These are phyloP conservation scores for Stigmatopora argus DNA, from an alignment of 2,113 vertebrate species.

Conservation along the genomic window DNA sequence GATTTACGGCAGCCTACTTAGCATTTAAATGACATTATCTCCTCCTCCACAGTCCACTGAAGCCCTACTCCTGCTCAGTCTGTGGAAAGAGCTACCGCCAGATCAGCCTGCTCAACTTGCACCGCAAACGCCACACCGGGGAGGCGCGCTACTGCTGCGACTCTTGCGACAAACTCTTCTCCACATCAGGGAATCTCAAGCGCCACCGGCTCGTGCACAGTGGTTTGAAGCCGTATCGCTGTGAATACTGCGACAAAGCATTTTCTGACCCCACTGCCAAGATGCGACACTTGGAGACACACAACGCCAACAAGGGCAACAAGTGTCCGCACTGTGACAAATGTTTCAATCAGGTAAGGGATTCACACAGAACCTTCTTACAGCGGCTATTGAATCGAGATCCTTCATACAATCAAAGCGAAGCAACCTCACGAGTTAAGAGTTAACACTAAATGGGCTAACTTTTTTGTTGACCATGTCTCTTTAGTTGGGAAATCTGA, in stretches of 20 bases:
- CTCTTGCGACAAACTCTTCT: constrained; percentile 91
- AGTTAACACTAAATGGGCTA: background rate
- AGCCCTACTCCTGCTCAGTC: constrained; percentile 87
- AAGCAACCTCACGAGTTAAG: too few relatives aligned
- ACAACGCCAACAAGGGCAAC: constrained; percentile 93
- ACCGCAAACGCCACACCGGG: constrained; percentile 94
- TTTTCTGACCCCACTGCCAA: constrained; percentile 98
- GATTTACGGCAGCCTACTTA: background rate
- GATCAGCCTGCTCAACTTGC: constrained; percentile 93
- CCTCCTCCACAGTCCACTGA: constrained; percentile 76
- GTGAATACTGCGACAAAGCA: constrained; percentile 88
- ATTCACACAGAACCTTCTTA: background rate
- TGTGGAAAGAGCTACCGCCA: constrained; percentile 96
- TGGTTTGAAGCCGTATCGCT: constrained; percentile 93
- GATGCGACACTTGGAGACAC: constrained; percentile 95
- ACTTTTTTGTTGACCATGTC: background rate
- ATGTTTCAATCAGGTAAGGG: constrained; percentile 89
- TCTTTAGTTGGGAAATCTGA: constrained; percentile 85
- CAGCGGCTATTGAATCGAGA: background rate
- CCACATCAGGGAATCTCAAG: constrained; percentile 94
- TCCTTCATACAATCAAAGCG: background rate
- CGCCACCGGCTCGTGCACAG: constrained; percentile 97
- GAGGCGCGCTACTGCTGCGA: constrained; percentile 90
- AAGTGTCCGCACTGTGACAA: constrained; percentile 96
- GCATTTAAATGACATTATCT: background rate